These are phyloP conservation scores for Stenodera caucasica DNA, from an alignment of 2,888 invertebrate species.

Conservation along the genomic window DNA sequence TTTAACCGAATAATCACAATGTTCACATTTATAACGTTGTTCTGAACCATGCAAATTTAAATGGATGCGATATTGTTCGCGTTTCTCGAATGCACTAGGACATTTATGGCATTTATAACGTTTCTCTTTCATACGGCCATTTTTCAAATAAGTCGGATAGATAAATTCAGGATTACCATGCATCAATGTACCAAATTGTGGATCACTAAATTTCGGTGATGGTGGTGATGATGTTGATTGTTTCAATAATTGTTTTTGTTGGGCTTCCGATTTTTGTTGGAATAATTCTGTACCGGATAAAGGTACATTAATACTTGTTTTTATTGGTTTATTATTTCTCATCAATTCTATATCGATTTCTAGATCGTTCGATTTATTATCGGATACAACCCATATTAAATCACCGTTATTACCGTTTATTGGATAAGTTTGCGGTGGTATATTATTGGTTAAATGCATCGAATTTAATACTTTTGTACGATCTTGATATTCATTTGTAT, in stretches of 20 bases:
- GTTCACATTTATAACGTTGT: constrained; percentile 79
- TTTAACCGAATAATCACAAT: constrained; percentile 86
- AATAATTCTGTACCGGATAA: constrained; percentile 68
- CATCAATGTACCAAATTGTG: constrained; percentile 69
- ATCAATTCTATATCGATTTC: constrained; percentile 32
- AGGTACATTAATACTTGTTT: constrained; percentile 57
- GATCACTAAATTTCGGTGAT: constrained; percentile 59
- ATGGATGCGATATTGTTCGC: constrained; percentile 82
- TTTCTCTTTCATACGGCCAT: constrained; percentile 74
- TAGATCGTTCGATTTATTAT: constrained; percentile 35
- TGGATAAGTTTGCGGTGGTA: constrained; percentile 61
- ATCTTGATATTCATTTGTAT: constrained; percentile 77
- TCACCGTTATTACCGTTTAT: constrained; percentile 50
- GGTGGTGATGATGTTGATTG: constrained; percentile 54
- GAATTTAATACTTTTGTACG: constrained; percentile 70
- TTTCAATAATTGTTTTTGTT: constrained; percentile 55
- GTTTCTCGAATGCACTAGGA: constrained; percentile 84
- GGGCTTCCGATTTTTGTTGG: constrained; percentile 64
- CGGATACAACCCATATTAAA: constrained; percentile 57
- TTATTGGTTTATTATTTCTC: constrained; percentile 35
- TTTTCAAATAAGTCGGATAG: constrained; percentile 74
- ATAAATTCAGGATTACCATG: constrained; percentile 77
- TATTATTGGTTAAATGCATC: constrained; percentile 65
- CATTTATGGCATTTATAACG: constrained; percentile 83
- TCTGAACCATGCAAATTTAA: constrained; percentile 80